Evolutionary conservation across 1,140 invertebrate species (phyloP).

Genomic region (Listronotus bonariensis): DNA sequence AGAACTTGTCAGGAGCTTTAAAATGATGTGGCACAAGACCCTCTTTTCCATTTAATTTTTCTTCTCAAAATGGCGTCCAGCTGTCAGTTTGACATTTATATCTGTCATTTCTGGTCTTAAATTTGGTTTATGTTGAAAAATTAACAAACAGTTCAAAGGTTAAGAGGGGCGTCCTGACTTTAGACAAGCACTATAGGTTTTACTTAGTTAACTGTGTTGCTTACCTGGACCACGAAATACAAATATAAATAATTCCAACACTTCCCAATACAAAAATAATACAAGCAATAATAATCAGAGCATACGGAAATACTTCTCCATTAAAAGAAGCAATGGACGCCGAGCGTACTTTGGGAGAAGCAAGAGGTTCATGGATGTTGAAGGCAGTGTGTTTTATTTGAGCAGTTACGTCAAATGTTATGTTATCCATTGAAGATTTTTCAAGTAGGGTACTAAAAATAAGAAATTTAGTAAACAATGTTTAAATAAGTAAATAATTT

Average conservation of each 20-base stretch:
- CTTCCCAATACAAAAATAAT: slow-evolving; percentile 84
- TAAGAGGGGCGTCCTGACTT: no score
- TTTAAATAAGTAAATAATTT: no score
- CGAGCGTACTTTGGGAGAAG: slow-evolving; percentile 57
- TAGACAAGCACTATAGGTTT: no score
- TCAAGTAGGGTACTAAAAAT: slow-evolving; percentile 61
- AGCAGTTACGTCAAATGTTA: slow-evolving; percentile 68
- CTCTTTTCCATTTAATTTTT: no score
- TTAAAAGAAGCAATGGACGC: slow-evolving; percentile 67
- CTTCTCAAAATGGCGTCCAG: no score
- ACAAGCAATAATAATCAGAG: slow-evolving; percentile 82
- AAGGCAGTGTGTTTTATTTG: slow-evolving; percentile 68
- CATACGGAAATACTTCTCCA: slow-evolving; percentile 81
- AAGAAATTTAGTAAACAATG: no score
- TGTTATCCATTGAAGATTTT: slow-evolving; percentile 64
- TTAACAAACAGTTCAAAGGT: no score
- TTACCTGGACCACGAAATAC: slow-evolving; percentile 90
- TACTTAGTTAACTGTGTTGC: slow-evolving; percentile 31
- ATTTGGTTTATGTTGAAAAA: no score
- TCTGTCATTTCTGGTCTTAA: no score
- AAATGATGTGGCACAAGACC: no score
- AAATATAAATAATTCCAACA: slow-evolving; percentile 88
- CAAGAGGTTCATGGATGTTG: slow-evolving; percentile 70
- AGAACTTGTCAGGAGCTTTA: no score
- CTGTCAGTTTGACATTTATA: no score